phyloP scores from a whole-genome alignment of 2,888 invertebrate species.

The Margaritifera margaritifera region DNA sequence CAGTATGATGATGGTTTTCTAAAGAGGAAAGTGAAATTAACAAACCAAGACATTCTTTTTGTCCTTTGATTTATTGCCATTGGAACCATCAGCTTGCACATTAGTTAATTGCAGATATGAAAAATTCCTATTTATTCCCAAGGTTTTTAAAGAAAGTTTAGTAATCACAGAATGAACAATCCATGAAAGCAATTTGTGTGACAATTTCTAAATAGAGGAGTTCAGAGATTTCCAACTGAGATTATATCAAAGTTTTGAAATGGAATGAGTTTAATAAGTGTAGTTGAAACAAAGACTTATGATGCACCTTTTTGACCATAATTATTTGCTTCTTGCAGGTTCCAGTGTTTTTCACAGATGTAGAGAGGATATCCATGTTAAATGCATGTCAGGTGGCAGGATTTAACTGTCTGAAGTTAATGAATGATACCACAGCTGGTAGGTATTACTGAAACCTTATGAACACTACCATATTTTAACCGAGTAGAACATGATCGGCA shows the following conservation, averaged over 20 bases:
- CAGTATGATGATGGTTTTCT: no score
- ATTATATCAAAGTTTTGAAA: not conserved
- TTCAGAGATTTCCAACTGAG: not conserved
- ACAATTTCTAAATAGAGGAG: no score
- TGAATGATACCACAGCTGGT: constrained; percentile 96
- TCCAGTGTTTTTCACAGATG: constrained; percentile 95
- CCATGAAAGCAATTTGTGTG: no score
- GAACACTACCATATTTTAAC: not conserved
- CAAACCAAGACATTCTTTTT: no score
- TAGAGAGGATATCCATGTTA: constrained; percentile 91
- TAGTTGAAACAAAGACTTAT: not conserved
- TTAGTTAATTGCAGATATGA: no score
- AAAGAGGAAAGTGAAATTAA: no score
- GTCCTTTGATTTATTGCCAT: no score
- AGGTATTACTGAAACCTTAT: constrained; percentile 9
- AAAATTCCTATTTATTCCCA: no score
- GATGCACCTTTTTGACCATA: not conserved
- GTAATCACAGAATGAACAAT: no score
- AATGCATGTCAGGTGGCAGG: constrained; percentile 94
- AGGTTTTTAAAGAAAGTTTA: no score
- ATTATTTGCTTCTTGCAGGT: constrained; percentile 72
- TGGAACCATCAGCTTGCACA: no score
- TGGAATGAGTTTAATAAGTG: not conserved
- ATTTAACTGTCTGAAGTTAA: constrained; percentile 92
- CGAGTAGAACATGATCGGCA: no score